Percentiles rank a stretch among this genome's conserved stretches.
These are phyloP conservation scores for Teleogryllus occipitalis DNA, from an alignment of 1,140 invertebrate genomes.

Conservation along the genomic window DNA sequence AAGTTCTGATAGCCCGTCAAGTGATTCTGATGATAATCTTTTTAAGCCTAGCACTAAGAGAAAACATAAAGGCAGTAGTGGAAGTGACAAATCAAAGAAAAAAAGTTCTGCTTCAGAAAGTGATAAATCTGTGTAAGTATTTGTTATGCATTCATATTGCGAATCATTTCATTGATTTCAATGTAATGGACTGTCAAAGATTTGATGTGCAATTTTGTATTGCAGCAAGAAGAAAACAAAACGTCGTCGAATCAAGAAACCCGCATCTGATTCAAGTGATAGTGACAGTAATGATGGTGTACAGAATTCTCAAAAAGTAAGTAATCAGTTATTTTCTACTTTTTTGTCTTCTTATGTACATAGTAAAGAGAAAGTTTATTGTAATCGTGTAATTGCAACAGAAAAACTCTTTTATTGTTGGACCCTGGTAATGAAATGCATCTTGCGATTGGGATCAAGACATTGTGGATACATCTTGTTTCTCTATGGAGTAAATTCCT, in stretches of 20 bases:
- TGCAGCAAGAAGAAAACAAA: slow-evolving; percentile 10
- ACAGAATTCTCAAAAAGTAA: not conserved
- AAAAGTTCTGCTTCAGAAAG: not conserved
- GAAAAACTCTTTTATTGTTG: too few species aligned
- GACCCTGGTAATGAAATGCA: too few species aligned
- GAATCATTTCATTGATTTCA: too few species aligned
- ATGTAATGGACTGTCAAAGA: not conserved
- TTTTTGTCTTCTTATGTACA: too few species aligned
- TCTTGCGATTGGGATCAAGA: too few species aligned
- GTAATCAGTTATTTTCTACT: too few species aligned
- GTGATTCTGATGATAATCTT: not conserved
- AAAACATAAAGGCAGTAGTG: not conserved
- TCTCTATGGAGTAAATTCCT: too few species aligned
- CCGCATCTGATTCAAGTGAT: not conserved
- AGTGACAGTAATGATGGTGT: not conserved
- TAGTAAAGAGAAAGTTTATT: too few species aligned
- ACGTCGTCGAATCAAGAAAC: slow-evolving; percentile 12
- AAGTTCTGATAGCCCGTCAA: not conserved
- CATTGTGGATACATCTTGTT: too few species aligned
- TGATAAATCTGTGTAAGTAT: not conserved
- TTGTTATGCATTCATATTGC: not conserved
- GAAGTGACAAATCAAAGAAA: not conserved
- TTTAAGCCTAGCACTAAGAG: not conserved
- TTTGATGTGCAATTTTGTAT: not conserved
- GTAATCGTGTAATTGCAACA: too few species aligned